Conservation (phyloP, 37 sponge, comb jelly and placozoan species). For the Dysidea cf. avara region DNA sequence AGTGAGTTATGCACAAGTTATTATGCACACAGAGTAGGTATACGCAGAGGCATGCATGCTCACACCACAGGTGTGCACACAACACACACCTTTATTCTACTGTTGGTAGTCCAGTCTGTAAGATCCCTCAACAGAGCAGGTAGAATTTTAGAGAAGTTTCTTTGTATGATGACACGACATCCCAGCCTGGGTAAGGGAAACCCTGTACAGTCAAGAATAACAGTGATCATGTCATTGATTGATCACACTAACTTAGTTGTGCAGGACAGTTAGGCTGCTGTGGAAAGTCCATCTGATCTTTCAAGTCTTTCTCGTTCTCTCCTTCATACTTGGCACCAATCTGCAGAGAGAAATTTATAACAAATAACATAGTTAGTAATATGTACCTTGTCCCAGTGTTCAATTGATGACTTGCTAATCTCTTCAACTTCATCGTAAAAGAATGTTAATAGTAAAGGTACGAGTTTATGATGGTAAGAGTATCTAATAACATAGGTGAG, state of each 20-base stretch:
- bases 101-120: slow-evolving; percentile 84
- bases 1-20: too few relatives aligned
- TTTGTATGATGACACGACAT: slow-evolving; percentile 78
- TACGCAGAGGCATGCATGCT: too few relatives aligned
- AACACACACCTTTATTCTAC: slow-evolving; percentile 74
- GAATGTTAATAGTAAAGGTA: slow-evolving; percentile 86
- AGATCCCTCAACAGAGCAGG: slow-evolving; percentile 88
- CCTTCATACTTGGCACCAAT: slow-evolving; percentile 74
- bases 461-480: slow-evolving; percentile 86
- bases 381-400: slow-evolving; percentile 64
- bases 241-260: slow-evolving; percentile 33
- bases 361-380: background rate
- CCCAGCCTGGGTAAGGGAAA: slow-evolving; percentile 80
- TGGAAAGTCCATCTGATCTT: slow-evolving; percentile 79
- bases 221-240: background rate
- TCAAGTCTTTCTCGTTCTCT: slow-evolving; percentile 91
- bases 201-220: slow-evolving; percentile 21
- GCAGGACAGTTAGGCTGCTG: slow-evolving; percentile 2
- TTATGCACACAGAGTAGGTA: too few relatives aligned
- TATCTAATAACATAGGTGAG: slow-evolving; percentile 52
- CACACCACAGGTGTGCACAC: too few relatives aligned
- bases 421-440: slow-evolving; percentile 82
- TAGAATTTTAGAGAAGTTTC: slow-evolving; percentile 87
- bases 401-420: slow-evolving; percentile 27
- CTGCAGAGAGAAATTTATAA: slow-evolving; percentile 18